A percentile compares a stretch with the other conserved stretches of the same genome.
Evolutionary conservation across 2,113 vertebrate genomes (phyloP).

Genomic region (Xiphias gladius): DNA sequence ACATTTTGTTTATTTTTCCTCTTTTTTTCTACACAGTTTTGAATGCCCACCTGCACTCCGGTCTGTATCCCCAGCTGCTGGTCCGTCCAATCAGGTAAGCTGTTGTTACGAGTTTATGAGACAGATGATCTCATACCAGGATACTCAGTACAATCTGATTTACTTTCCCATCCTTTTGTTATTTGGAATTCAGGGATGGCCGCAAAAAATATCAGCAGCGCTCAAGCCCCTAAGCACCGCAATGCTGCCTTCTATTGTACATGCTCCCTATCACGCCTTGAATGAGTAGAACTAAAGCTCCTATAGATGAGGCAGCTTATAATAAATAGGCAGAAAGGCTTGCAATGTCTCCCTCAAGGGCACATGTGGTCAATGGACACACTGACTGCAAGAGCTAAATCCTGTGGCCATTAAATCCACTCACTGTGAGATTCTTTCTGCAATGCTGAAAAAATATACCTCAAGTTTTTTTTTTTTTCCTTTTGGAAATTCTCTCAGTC

Average conservation of each 20-base stretch:
- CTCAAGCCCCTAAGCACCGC: background rate
- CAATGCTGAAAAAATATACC: background rate
- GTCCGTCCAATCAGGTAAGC: background rate
- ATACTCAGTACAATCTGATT: background rate
- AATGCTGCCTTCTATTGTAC: background rate
- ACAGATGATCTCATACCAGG: background rate
- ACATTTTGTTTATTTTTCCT: too few relatives aligned
- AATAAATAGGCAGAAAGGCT: constrained; percentile 8
- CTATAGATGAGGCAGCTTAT: constrained; percentile 16
- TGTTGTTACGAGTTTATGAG: background rate
- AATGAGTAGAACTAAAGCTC: constrained; percentile 14
- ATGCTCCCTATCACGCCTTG: background rate
- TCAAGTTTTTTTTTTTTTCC: background rate
- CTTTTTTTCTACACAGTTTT: background rate
- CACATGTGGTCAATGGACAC: constrained; percentile 8
- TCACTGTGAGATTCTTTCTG: background rate
- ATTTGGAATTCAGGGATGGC: background rate
- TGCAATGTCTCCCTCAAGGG: constrained; percentile 36
- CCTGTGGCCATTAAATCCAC: background rate
- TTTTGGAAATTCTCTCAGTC: background rate
- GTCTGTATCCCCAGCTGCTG: background rate
- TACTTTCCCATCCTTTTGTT: background rate
- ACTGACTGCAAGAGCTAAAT: constrained; percentile 20
- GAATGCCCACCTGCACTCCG: too few relatives aligned
- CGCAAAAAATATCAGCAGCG: background rate